phyloP scores from a whole-genome alignment of 2,797 vertebrate genomes.

The Acanthurus tractus region DNA sequence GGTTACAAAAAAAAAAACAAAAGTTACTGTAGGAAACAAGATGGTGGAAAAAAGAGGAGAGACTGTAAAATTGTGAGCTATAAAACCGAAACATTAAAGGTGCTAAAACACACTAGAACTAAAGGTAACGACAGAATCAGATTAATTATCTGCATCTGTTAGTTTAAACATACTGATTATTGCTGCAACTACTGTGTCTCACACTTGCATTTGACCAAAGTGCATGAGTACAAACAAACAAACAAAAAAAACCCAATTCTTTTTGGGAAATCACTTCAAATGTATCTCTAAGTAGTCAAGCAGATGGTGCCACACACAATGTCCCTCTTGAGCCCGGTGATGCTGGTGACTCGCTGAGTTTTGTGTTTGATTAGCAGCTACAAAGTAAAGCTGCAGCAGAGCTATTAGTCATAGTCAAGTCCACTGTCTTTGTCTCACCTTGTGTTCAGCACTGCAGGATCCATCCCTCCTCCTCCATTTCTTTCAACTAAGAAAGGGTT shows the following conservation, averaged over 20 bases:
- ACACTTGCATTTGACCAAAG: neutral
- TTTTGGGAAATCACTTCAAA: neutral
- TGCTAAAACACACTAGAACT: too few species aligned
- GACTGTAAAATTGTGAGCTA: neutral
- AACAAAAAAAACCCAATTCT: neutral
- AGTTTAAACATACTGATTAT: too few species aligned
- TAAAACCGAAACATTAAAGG: constrained; percentile 11
- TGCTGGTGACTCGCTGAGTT: constrained; percentile 6
- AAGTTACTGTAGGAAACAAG: too few species aligned
- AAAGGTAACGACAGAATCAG: neutral
- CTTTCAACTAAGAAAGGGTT: neutral
- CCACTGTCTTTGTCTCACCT: constrained; percentile 9
- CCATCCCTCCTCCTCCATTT: neutral
- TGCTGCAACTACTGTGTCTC: too few species aligned
- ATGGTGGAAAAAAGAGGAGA: neutral
- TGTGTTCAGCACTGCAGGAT: constrained; percentile 1
- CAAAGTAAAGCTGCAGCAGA: constrained; percentile 2
- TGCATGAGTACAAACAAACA: neutral
- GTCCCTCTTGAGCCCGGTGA: constrained; percentile 12
- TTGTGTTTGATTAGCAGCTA: constrained; percentile 25
- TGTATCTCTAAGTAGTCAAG: constrained; percentile 1
- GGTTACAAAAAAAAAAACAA: too few species aligned
- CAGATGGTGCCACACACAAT: constrained; percentile 42
- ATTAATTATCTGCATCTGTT: neutral
- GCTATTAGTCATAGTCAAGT: constrained; percentile 20